A percentile compares a stretch with the other conserved stretches of the same genome.
Conservation (phyloP, 2,797 vertebrate genomes). For the Argentina silus region DNA sequence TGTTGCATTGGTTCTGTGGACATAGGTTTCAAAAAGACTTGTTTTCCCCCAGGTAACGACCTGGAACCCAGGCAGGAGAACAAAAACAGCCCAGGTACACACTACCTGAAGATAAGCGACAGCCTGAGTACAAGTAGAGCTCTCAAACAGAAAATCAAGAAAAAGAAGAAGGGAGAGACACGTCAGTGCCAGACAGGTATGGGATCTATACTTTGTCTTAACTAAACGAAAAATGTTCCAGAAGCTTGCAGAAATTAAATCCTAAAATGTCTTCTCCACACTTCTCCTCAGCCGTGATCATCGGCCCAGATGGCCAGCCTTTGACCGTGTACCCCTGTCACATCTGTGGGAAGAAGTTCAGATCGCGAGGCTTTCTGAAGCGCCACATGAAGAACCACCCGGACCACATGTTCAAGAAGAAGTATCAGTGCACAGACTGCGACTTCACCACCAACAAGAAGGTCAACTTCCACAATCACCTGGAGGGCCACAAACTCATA, state of each 20-base stretch:
- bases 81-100: constrained; percentile 86
- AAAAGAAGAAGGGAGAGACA: constrained; percentile 80
- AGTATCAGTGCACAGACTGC: constrained; percentile 91
- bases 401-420: constrained; percentile 81
- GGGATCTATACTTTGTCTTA: constrained; percentile 21
- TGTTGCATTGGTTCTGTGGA: not conserved
- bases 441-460: constrained; percentile 93
- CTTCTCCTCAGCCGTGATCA: constrained; percentile 83
- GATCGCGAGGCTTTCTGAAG: constrained; percentile 88
- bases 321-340: constrained; percentile 90
- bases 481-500: constrained; percentile 87
- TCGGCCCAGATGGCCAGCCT: constrained; percentile 87
- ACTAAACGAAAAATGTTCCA: not conserved
- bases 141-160: constrained; percentile 85
- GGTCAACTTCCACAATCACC: constrained; percentile 88
- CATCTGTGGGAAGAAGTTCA: constrained; percentile 91
- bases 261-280: not conserved
- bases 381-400: constrained; percentile 88
- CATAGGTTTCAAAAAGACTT: not conserved
- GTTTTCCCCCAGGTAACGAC: constrained; percentile 72
- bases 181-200: constrained; percentile 89
- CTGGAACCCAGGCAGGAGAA: constrained; percentile 64
- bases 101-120: constrained; percentile 84
- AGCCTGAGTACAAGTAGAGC: constrained; percentile 68
- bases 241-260: not conserved